Conservation (phyloP, 2,113 vertebrate genomes). For the Eublepharis macularius region DNA sequence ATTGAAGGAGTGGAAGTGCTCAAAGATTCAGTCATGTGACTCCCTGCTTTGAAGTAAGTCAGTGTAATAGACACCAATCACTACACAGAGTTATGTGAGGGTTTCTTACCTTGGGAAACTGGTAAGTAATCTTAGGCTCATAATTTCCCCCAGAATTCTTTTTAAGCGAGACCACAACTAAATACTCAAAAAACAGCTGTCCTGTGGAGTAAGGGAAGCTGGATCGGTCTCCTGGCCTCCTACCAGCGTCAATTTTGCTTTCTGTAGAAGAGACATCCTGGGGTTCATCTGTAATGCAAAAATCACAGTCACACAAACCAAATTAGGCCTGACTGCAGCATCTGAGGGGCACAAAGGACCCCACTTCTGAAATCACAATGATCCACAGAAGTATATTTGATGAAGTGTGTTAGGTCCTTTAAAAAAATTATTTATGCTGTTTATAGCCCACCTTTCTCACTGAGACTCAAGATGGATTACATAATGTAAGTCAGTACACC, state of each 20-base stretch:
- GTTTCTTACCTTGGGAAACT: conserved; percentile 92
- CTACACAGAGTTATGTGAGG: rapidly evolving
- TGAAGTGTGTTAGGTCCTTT: no score
- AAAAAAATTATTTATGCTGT: no score
- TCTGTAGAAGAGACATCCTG: conserved; percentile 43
- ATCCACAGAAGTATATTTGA: not conserved
- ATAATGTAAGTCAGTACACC: no score
- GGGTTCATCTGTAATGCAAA: conserved; percentile 63
- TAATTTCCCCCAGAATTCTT: conserved; percentile 73
- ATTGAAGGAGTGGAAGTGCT: not conserved
- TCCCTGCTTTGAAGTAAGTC: not conserved
- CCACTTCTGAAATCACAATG: not conserved
- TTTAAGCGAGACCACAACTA: conserved; percentile 92
- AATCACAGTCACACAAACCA: not conserved
- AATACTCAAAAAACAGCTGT: conserved; percentile 95
- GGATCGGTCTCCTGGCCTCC: conserved; percentile 54
- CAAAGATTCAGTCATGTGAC: not conserved
- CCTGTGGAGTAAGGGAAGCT: conserved; percentile 70
- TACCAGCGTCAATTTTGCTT: not conserved
- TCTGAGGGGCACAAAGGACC: not conserved
- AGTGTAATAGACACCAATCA: not conserved
- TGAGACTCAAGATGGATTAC: no score
- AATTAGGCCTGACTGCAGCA: not conserved
- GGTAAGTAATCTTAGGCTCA: conserved; percentile 90
- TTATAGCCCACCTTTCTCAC: no score